A percentile compares a stretch with the other conserved stretches of the same genome.
Conservation (phyloP, 2,797 vertebrate genomes). For the Kryptopterus vitreolus region DNA sequence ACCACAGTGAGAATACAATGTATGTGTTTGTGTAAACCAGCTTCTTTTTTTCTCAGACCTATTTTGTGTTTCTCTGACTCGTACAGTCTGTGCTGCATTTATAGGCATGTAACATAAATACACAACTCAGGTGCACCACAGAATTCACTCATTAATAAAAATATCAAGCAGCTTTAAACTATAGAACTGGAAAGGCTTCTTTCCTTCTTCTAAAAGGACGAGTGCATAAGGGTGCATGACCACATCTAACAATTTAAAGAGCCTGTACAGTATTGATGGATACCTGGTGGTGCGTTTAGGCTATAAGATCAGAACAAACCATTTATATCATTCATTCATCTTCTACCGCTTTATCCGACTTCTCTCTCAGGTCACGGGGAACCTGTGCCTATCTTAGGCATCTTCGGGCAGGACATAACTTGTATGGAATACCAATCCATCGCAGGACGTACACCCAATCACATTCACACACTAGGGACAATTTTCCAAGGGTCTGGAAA, state of each 20-base stretch:
- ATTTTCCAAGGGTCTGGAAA: too few relatives aligned
- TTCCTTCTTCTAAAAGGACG: background rate
- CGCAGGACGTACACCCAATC: too few relatives aligned
- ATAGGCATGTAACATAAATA: background rate
- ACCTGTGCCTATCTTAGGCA: too few relatives aligned
- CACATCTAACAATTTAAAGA: background rate
- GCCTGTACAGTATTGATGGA: background rate
- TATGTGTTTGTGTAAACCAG: constrained; percentile 20
- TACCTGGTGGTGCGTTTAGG: background rate
- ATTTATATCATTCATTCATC: background rate
- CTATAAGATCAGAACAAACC: background rate
- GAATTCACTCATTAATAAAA: background rate
- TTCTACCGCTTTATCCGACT: too few relatives aligned
- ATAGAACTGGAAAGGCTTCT: background rate
- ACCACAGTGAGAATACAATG: constrained; percentile 51
- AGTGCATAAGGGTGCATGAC: background rate
- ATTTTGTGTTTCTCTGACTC: constrained; percentile 36
- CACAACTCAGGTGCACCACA: background rate
- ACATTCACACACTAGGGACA: too few relatives aligned
- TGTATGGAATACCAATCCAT: too few relatives aligned
- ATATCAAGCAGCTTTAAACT: background rate
- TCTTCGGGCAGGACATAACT: too few relatives aligned
- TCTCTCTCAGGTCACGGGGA: too few relatives aligned
- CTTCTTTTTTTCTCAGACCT: background rate
- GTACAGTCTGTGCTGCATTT: constrained; percentile 1